Percentiles rank a stretch among this genome's conserved stretches.
Conservation (phyloP, 2,113 vertebrate species). For the Numida meleagris region DNA sequence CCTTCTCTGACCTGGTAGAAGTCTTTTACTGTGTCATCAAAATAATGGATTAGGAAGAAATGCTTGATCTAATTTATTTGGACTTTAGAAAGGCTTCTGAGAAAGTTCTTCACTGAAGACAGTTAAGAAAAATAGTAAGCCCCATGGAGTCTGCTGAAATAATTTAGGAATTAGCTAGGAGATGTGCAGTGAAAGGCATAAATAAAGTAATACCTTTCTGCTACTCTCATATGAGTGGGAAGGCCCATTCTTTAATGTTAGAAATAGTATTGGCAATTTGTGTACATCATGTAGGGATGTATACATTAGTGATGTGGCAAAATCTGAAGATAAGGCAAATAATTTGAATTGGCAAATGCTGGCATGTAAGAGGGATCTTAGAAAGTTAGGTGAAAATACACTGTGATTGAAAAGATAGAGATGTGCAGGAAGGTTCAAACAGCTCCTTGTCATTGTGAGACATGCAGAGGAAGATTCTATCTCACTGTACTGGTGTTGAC, state of each 20-base stretch:
- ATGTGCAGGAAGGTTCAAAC: not conserved
- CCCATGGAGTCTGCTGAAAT: not conserved
- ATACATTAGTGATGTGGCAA: not conserved
- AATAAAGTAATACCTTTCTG: not conserved
- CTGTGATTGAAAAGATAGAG: not conserved
- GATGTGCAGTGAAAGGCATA: not conserved
- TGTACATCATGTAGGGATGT: not conserved
- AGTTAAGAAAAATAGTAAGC: slow-evolving; percentile 11
- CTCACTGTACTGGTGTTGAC: not conserved
- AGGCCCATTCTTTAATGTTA: not conserved
- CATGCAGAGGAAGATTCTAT: not conserved
- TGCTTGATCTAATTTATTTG: slow-evolving; percentile 18
- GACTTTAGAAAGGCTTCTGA: slow-evolving; percentile 23
- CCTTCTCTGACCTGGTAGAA: not conserved
- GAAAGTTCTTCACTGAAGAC: not conserved
- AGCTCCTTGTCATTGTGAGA: not conserved
- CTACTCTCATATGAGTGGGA: not conserved
- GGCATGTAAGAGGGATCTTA: not conserved
- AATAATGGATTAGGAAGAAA: slow-evolving; percentile 28
- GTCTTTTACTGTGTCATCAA: not conserved
- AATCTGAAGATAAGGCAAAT: not conserved
- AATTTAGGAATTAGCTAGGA: not conserved
- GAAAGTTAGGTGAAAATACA: not conserved
- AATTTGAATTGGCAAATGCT: not conserved
- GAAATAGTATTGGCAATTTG: not conserved